Evolutionary conservation across 2,113 vertebrate species (phyloP), one percentile per base, ranked within the genome.

Genomic region (Catagonus wagneri): DNA sequence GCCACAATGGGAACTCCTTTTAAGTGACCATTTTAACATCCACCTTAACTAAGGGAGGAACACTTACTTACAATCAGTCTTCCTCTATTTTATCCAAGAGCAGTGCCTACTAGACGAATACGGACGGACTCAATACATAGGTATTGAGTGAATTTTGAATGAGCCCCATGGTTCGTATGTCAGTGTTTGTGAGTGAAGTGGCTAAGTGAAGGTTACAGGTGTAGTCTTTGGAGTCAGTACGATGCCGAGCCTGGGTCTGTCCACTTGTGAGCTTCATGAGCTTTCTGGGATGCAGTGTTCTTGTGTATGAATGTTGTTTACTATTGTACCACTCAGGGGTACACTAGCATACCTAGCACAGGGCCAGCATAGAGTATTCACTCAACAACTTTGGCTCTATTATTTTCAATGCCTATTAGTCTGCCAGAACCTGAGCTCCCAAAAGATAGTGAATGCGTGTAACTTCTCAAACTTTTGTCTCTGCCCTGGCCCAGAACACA

Each of bases 131-230:
- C 69, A 54, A 54, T 83, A 39, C 12, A 32, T 27, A 68, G 39
- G 78, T 92, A 50, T 68, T 93, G 44, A 93, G 78, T 92, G 23
- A 93, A 95, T 95, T 95, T 86, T 84, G 52, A 93, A 88, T 52
- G 68, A 94, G 78, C 52, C 69, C 74, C 25, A 79, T 10, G 23
- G 61, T 85, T 71, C 29, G 60, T 27, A 65, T 71, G 87, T 94
- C 54, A 71, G 17, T 60, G 50, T 92, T 94, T 83, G 60, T 14
- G 65, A 52, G 19, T n/a, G 19, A 78, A 27, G 60, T 86, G 17
- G 71, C 71, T 93, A 90, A 63, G 65, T 87, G 23, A 75, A 63
- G 16, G 16, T 50, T 90, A 60, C 65, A 84, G 27, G 44, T 83
- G 2, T 69, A 56, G 54, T 44, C n/a, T 93, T 74, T 87, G 76